These are phyloP conservation scores for Scaptomyza caliginosa DNA, from an alignment of 2,888 invertebrate species.

Conservation along the genomic window DNA sequence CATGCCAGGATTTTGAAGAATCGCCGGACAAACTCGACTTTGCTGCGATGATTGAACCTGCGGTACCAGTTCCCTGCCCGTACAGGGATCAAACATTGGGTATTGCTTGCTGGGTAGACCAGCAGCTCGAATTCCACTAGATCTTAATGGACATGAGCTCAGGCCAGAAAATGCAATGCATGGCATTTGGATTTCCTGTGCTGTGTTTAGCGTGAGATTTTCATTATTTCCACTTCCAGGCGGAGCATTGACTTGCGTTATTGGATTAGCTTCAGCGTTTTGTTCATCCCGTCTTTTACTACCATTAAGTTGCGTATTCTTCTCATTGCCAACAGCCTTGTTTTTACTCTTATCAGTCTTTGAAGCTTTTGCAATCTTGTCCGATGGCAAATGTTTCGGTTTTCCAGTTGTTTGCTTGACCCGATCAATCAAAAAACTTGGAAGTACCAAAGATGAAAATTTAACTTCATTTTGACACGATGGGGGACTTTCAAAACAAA, in stretches of 20 bases:
- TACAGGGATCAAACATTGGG: constrained; percentile 63
- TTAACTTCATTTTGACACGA: constrained; percentile 37
- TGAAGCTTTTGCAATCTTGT: neutral
- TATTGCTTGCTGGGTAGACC: constrained; percentile 48
- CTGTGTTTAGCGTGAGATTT: neutral
- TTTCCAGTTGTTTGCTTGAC: neutral
- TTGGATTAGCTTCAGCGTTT: neutral
- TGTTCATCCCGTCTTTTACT: neutral
- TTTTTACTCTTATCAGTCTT: neutral
- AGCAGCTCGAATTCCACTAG: constrained; percentile 36
- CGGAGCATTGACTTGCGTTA: neutral
- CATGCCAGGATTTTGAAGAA: neutral
- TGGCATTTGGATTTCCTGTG: neutral
- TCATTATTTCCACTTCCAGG: neutral
- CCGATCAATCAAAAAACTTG: constrained; percentile 48
- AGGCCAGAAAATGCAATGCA: neutral
- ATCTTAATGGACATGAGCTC: neutral
- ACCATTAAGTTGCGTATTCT: neutral
- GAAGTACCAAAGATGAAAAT: constrained; percentile 52
- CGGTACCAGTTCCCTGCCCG: constrained; percentile 23
- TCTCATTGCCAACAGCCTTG: neutral
- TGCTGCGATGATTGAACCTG: neutral
- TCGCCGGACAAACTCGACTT: neutral
- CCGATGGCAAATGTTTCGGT: neutral
- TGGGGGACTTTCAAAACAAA: neutral